Conservation (phyloP, 2,797 vertebrate species). For the Caiman crocodilus region DNA sequence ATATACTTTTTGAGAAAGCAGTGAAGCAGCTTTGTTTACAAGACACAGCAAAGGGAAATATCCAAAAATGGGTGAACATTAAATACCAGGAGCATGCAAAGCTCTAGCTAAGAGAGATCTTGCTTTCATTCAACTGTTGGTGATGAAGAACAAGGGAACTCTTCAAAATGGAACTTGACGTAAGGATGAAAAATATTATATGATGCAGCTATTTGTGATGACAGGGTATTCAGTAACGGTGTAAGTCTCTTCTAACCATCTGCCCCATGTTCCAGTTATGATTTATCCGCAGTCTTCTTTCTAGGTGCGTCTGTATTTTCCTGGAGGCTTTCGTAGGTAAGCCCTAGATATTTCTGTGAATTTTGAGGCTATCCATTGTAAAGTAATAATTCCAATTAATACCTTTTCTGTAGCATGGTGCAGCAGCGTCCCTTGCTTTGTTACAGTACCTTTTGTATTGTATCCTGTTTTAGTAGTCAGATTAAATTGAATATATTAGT, state of each 20-base stretch:
- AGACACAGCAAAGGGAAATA: neutral
- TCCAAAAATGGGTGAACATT: neutral
- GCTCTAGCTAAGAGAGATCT: neutral
- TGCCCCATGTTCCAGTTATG: neutral
- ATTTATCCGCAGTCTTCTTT: neutral
- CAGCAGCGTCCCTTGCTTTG: accelerated
- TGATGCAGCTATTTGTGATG: neutral
- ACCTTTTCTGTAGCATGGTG: neutral
- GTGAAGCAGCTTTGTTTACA: constrained; percentile 19
- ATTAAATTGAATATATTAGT: neutral
- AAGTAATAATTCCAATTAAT: neutral
- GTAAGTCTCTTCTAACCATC: neutral
- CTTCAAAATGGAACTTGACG: neutral
- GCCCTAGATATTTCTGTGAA: accelerated
- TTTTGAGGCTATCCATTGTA: neutral
- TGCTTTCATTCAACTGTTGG: neutral
- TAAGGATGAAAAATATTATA: neutral
- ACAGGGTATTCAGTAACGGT: neutral
- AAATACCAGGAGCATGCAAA: neutral
- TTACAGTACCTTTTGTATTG: neutral
- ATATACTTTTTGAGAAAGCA: constrained; percentile 17
- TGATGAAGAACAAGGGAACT: neutral
- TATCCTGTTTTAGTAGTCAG: neutral
- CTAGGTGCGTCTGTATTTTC: neutral
- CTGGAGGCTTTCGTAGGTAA: no score